phyloP scores from a whole-genome alignment of 1,140 invertebrate species.

The Melitaea cinxia region DNA sequence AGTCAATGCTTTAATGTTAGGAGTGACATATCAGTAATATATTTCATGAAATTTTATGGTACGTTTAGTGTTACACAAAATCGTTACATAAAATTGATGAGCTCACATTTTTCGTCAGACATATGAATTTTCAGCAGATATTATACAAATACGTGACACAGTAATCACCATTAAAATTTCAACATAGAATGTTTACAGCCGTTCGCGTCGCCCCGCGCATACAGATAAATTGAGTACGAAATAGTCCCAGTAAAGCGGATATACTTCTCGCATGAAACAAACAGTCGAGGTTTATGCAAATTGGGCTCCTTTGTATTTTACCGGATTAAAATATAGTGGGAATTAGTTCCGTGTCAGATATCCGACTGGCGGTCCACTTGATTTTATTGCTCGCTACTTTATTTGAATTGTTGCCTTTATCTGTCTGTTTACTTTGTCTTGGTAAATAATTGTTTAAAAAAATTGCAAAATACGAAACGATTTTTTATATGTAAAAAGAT shows the following conservation, averaged over 20 bases:
- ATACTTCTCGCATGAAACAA: conserved; percentile 78
- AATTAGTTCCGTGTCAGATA: conserved; percentile 80
- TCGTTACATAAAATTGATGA: conserved; percentile 3
- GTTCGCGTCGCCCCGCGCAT: conserved; percentile 46
- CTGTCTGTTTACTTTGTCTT: conserved; percentile 40
- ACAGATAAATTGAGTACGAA: conserved; percentile 74
- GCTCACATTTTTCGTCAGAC: conserved; percentile 10
- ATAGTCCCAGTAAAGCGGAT: conserved; percentile 73
- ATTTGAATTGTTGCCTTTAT: conserved; percentile 54
- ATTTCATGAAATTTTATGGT: too few relatives aligned
- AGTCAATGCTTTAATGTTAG: background rate
- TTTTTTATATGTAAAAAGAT: background rate
- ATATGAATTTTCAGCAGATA: conserved; percentile 30
- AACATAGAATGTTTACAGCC: conserved; percentile 42
- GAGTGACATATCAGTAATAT: background rate
- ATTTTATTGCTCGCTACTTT: conserved; percentile 70
- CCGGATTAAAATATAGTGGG: conserved; percentile 79
- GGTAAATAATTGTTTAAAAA: conserved; percentile 20
- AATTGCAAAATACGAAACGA: background rate
- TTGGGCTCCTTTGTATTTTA: conserved; percentile 79
- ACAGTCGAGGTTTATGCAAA: conserved; percentile 79
- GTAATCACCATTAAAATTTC: conserved; percentile 47
- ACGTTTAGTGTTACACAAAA: too few relatives aligned
- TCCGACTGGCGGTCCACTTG: conserved; percentile 61
- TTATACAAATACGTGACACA: conserved; percentile 35